A percentile compares a stretch with the other conserved stretches of the same genome.
These are phyloP conservation scores for Promerops cafer DNA, from an alignment of 2,113 vertebrate genomes.

Conservation along the genomic window DNA sequence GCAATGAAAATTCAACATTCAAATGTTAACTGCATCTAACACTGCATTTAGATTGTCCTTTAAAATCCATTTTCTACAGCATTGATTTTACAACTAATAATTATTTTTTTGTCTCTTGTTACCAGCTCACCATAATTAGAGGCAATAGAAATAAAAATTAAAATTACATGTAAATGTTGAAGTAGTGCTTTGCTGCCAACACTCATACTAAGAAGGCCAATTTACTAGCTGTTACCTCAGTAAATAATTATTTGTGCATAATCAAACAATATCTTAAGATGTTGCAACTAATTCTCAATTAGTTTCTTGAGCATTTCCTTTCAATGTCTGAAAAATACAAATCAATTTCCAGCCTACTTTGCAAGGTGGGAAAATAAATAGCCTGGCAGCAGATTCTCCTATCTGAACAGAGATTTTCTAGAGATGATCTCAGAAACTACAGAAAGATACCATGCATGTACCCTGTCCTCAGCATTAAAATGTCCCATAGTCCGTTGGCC, in stretches of 20 bases:
- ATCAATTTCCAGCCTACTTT: background rate
- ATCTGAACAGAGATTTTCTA: background rate
- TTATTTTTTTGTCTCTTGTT: background rate
- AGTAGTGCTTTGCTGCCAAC: background rate
- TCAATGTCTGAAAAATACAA: background rate
- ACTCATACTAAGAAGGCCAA: background rate
- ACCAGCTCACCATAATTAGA: background rate
- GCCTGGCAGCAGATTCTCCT: background rate
- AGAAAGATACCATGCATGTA: background rate
- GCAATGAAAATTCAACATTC: background rate
- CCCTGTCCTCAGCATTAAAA: background rate
- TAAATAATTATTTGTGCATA: background rate
- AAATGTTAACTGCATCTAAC: background rate
- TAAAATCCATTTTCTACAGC: conserved; percentile 2
- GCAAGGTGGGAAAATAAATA: background rate
- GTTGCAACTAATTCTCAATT: background rate
- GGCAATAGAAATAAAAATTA: background rate
- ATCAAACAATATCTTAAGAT: background rate
- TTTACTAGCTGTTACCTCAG: background rate
- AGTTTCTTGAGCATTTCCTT: background rate
- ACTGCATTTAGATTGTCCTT: background rate
- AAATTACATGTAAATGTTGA: background rate
- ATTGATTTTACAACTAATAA: background rate
- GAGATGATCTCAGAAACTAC: background rate
- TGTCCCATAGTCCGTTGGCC: background rate